These are phyloP conservation scores for Enteromius thamalakanensis DNA, from an alignment of 2,797 vertebrate species.

Conservation along the genomic window DNA sequence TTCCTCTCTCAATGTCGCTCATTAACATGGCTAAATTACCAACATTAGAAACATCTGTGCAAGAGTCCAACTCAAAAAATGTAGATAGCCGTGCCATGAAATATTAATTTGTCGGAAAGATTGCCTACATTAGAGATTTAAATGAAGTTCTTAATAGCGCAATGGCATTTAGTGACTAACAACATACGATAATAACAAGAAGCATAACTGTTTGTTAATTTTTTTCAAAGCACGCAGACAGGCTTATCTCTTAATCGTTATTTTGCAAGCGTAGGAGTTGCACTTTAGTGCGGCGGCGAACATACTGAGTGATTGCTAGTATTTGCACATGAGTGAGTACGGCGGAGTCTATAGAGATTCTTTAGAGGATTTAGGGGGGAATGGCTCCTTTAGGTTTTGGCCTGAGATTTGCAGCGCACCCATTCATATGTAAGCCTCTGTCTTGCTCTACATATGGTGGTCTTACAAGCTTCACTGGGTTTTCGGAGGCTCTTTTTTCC, in stretches of 20 bases:
- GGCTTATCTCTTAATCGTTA: slow-evolving; percentile 33
- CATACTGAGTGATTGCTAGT: slow-evolving; percentile 31
- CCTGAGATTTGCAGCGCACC: slow-evolving; percentile 51
- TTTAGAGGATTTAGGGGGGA: slow-evolving; percentile 54
- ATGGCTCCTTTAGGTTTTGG: slow-evolving; percentile 56
- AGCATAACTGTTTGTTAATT: slow-evolving; percentile 23
- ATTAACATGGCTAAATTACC: slow-evolving; percentile 63
- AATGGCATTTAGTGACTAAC: slow-evolving; percentile 59
- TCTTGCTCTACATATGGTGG: slow-evolving; percentile 39
- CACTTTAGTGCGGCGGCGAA: slow-evolving; percentile 20
- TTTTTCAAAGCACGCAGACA: background rate
- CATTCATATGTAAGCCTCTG: slow-evolving; percentile 56
- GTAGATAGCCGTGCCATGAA: slow-evolving; percentile 61
- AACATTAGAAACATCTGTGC: slow-evolving; percentile 53
- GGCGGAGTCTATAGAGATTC: slow-evolving; percentile 51
- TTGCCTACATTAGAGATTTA: slow-evolving; percentile 60
- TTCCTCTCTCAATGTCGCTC: slow-evolving; percentile 37
- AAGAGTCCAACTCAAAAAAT: slow-evolving; percentile 64
- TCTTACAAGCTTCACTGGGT: slow-evolving; percentile 52
- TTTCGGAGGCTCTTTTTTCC: slow-evolving; percentile 30
- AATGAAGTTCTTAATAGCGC: slow-evolving; percentile 62
- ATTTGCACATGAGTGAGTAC: slow-evolving; percentile 46
- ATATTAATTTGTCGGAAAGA: slow-evolving; percentile 65
- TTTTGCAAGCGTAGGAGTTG: slow-evolving; percentile 38
- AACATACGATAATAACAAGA: slow-evolving; percentile 10